Percentiles rank a stretch among this genome's conserved stretches.
Conservation (phyloP, 2,797 vertebrate genomes). For the Craterocephalus amniculus region DNA sequence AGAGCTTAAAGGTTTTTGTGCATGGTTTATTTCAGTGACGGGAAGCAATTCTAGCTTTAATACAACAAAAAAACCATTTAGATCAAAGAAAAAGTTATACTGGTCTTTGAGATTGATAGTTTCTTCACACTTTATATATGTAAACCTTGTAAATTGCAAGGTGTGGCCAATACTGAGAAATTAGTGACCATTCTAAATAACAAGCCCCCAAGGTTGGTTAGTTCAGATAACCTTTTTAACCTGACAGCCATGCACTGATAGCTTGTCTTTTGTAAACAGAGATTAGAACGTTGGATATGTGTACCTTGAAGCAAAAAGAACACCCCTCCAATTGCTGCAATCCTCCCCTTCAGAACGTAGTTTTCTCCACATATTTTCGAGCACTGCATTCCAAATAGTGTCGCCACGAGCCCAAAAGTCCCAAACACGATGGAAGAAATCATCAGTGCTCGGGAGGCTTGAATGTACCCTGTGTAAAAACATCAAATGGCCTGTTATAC, state of each 20-base stretch:
- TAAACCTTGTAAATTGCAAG: not conserved
- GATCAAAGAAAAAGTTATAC: not conserved
- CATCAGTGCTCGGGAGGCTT: conserved; percentile 91
- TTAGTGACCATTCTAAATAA: not conserved
- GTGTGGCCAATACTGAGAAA: conserved; percentile 1
- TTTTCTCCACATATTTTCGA: conserved; percentile 84
- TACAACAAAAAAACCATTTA: not conserved
- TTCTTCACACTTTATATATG: too few species aligned
- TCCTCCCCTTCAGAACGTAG: conserved; percentile 81
- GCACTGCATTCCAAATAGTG: conserved; percentile 87
- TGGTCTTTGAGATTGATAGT: not conserved
- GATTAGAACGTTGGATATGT: conserved; percentile 7
- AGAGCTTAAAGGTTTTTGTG: not conserved
- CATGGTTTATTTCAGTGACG: not conserved
- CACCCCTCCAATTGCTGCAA: conserved; percentile 83
- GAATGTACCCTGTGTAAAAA: conserved; percentile 85
- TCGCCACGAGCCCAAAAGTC: conserved; percentile 79
- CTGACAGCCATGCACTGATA: conserved; percentile 44
- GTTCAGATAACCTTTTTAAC: conserved; percentile 45
- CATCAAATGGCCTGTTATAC: not conserved
- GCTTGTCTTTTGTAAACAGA: conserved; percentile 53
- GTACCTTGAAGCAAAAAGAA: conserved; percentile 88
- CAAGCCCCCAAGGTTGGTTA: conserved; percentile 13
- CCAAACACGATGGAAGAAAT: conserved; percentile 87
- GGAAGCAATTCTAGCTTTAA: not conserved